Conservation (phyloP, 2,797 vertebrate genomes). For the Enoplosus armatus region DNA sequence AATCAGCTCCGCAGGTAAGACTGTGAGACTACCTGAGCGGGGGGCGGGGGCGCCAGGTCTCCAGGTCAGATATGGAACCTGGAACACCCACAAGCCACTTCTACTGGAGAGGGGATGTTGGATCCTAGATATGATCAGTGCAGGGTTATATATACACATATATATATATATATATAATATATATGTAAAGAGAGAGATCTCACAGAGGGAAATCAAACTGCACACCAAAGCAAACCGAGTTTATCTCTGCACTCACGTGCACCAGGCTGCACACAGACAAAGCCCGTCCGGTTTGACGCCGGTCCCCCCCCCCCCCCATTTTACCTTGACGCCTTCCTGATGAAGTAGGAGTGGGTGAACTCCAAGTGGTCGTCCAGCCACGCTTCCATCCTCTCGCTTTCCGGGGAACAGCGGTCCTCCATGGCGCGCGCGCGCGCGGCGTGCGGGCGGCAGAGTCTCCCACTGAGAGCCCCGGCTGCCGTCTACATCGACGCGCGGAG, state of each 20-base stretch:
- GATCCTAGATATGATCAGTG: background rate
- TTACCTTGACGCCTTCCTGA: conserved; percentile 93
- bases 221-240: background rate
- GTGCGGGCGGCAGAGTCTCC: too few relatives aligned
- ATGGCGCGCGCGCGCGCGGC: too few relatives aligned
- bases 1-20: conserved; percentile 28
- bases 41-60: background rate
- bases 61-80: background rate
- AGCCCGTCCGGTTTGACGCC: background rate
- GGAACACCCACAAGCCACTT: background rate
- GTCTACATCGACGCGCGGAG: conserved; percentile 53
- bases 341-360: conserved; percentile 94
- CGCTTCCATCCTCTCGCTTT: conserved; percentile 90
- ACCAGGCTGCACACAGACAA: background rate
- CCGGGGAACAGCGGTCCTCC: conserved; percentile 82
- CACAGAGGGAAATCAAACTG: too few relatives aligned
- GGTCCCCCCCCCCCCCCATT: background rate
- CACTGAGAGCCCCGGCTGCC: conserved; percentile 18
- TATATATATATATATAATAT: too few relatives aligned
- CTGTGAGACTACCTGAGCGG: conserved; percentile 32
- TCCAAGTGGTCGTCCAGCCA: conserved; percentile 96
- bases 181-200: too few relatives aligned
- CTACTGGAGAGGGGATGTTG: background rate
- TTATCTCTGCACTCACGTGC: background rate
- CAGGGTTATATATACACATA: background rate